Evolutionary conservation across 2,888 invertebrate species (phyloP).

Genomic region (Hydropsyche betteni): DNA sequence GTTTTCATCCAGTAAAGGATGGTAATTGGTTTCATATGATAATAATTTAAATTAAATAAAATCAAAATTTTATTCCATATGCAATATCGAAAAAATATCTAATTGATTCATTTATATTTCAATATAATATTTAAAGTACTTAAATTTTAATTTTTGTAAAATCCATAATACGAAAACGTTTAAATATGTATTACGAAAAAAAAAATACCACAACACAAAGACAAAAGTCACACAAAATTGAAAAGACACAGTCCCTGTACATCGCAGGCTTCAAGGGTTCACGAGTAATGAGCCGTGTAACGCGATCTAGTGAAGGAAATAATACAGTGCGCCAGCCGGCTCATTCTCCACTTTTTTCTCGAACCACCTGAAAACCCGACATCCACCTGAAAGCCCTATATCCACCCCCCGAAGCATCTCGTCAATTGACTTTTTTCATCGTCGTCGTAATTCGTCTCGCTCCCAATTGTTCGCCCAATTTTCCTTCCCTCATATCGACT

Average conservation of each 20-base stretch:
- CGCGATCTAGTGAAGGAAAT: conserved; percentile 51
- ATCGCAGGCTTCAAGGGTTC: conserved; percentile 39
- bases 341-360: conserved; percentile 12
- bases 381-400: not conserved
- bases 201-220: no score
- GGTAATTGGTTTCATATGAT: no score
- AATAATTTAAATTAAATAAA: no score
- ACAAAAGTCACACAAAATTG: no score
- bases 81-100: no score
- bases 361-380: conserved; percentile 5
- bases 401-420: not conserved
- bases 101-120: no score
- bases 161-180: no score
- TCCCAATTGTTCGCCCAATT: conserved; percentile 39
- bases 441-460: conserved; percentile 11
- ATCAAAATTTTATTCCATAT: no score
- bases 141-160: no score
- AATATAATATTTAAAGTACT: no score
- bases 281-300: conserved; percentile 50
- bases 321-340: conserved; percentile 44
- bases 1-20: no score
- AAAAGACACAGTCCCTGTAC: conserved; percentile 1
- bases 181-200: no score
- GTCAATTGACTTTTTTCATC: conserved; percentile 31
- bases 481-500: conserved; percentile 39